These are phyloP conservation scores for Lepeophtheirus nordmannii DNA, from an alignment of 2,888 invertebrate species.

Conservation along the genomic window DNA sequence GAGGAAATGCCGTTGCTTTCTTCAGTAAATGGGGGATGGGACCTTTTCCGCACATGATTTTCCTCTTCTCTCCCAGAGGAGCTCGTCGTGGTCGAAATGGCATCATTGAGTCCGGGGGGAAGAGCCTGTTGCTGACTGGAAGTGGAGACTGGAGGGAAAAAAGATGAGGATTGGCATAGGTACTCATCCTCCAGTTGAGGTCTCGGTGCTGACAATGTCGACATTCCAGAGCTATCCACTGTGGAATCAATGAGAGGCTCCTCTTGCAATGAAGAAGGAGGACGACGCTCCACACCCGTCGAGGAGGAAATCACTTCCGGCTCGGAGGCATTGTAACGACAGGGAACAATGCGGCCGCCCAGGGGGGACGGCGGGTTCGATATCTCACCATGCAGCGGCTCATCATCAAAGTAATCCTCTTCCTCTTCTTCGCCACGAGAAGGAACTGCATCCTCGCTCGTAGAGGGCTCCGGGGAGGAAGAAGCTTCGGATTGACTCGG, in stretches of 20 bases:
- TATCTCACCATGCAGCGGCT: conserved; percentile 10
- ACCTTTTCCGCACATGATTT: not conserved
- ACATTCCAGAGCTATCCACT: conserved; percentile 1
- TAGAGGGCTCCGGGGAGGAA: not conserved
- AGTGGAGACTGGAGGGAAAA: not conserved
- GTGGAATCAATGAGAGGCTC: not conserved
- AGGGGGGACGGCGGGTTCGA: conserved; percentile 13
- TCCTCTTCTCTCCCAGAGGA: not conserved
- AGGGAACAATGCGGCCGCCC: conserved; percentile 18
- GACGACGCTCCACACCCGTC: conserved; percentile 25
- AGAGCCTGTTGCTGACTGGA: not conserved
- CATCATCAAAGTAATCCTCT: not conserved
- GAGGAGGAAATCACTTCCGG: conserved; percentile 28
- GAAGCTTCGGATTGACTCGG: not conserved
- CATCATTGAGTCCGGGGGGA: not conserved
- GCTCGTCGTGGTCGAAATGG: conserved; percentile 1
- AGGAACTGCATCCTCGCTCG: not conserved
- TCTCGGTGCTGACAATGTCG: not conserved
- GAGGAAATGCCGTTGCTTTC: conserved; percentile 3
- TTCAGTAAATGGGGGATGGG: not conserved
- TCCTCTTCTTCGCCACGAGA: not conserved
- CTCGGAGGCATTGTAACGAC: conserved; percentile 26
- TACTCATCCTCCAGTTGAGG: not conserved
- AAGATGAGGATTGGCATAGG: not conserved
- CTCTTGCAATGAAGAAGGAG: conserved; percentile 1